phyloP scores from a whole-genome alignment of 2,888 invertebrate genomes.

The Steromphala cineraria region DNA sequence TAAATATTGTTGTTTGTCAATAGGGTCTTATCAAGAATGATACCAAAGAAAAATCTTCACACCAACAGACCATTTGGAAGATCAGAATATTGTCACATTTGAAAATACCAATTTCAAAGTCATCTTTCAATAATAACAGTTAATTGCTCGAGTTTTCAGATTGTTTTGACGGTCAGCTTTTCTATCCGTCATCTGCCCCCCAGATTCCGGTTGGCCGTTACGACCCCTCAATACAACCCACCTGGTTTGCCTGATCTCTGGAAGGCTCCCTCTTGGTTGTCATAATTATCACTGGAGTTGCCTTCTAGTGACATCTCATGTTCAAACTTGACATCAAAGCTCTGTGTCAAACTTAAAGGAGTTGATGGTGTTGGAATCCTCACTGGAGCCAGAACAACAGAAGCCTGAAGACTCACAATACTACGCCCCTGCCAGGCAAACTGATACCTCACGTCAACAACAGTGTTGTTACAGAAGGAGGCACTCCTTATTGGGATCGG shows the following conservation, averaged over 20 bases:
- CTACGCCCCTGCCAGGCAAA: conserved; percentile 62
- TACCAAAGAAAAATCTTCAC: too few relatives aligned
- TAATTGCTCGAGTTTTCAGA: background rate
- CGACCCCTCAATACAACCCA: conserved; percentile 25
- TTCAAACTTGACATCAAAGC: conserved; percentile 52
- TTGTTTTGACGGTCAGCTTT: background rate
- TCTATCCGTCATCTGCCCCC: background rate
- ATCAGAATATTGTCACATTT: too few relatives aligned
- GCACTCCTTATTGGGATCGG: conserved; percentile 40
- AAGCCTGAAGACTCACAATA: conserved; percentile 60
- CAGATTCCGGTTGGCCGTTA: too few relatives aligned
- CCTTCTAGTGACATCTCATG: conserved; percentile 41
- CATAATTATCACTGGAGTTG: conserved; percentile 50
- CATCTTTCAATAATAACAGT: too few relatives aligned
- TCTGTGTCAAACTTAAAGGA: conserved; percentile 52
- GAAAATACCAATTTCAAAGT: too few relatives aligned
- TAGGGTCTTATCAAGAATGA: too few relatives aligned
- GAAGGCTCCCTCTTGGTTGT: conserved; percentile 41
- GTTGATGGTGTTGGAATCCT: conserved; percentile 21
- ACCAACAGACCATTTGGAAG: too few relatives aligned
- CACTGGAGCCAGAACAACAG: conserved; percentile 57
- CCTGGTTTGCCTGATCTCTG: conserved; percentile 64
- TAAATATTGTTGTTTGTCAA: too few relatives aligned
- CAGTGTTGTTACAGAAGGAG: conserved; percentile 58
- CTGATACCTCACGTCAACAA: conserved; percentile 65